Percentiles rank a stretch among this genome's conserved stretches.
phyloP scores from a whole-genome alignment of 2,113 vertebrate species.

The Entelurus aequoreus region DNA sequence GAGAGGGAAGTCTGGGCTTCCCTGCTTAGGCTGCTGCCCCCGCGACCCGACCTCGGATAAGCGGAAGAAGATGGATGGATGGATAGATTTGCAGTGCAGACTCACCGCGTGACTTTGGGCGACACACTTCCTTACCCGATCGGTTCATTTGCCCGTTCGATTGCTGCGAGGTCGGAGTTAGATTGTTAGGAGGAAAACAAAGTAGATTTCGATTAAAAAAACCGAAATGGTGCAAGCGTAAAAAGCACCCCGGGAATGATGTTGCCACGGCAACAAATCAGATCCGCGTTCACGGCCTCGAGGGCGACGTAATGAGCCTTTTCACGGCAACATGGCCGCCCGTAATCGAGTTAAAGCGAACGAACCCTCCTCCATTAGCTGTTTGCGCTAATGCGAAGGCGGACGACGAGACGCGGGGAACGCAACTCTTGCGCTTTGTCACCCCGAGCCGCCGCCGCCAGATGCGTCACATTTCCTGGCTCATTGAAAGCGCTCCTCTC shows the following conservation, averaged over 20 bases:
- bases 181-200: not conserved
- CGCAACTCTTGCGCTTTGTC: constrained; percentile 25
- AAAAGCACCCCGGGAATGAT: constrained; percentile 14
- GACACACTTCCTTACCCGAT: too few species aligned
- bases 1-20: too few species aligned
- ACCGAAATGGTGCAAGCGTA: not conserved
- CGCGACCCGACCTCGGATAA: too few species aligned
- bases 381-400: not conserved
- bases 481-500: constrained; percentile 59
- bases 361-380: constrained; percentile 25
- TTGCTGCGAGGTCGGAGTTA: too few species aligned
- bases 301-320: constrained; percentile 32
- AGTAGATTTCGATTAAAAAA: not conserved
- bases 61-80: too few species aligned
- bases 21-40: too few species aligned
- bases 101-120: too few species aligned
- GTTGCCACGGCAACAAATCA: constrained; percentile 34
- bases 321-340: constrained; percentile 28
- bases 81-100: too few species aligned
- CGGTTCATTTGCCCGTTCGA: too few species aligned
- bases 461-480: constrained; percentile 71
- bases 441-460: constrained; percentile 57
- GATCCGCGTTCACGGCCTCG: constrained; percentile 26
- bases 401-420: not conserved
- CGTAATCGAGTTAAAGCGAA: constrained; percentile 38